Percentiles rank a stretch among this genome's conserved stretches.
These are phyloP conservation scores for Pantherophis alleghaniensis DNA, from an alignment of 2,797 vertebrate genomes.

Conservation along the genomic window DNA sequence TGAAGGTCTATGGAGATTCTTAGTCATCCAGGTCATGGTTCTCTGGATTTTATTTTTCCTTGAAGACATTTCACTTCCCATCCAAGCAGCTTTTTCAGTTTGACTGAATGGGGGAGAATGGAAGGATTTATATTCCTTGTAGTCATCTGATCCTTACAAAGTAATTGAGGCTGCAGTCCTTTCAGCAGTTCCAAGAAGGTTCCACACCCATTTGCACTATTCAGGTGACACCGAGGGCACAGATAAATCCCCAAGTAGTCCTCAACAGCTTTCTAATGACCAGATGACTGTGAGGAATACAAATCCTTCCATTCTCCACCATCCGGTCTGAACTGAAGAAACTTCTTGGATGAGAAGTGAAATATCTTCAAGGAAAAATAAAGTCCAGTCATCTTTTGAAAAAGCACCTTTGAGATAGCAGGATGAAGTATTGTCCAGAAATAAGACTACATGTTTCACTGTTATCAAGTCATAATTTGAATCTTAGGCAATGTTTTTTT, in stretches of 20 bases:
- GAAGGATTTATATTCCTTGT: not conserved
- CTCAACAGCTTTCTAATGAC: not conserved
- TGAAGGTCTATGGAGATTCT: not conserved
- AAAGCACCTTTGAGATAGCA: not conserved
- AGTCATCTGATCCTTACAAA: not conserved
- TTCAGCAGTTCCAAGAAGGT: not conserved
- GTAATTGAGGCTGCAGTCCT: not conserved
- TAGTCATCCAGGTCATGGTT: not conserved
- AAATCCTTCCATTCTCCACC: not conserved
- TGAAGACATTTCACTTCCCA: not conserved
- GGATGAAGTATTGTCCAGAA: not conserved
- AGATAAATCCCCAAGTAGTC: not conserved
- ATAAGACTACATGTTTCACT: not conserved
- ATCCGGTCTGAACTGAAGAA: not conserved
- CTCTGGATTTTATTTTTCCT: not conserved
- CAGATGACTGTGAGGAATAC: not conserved
- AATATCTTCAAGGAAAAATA: not conserved
- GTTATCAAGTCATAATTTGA: not conserved
- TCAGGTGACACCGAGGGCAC: not conserved
- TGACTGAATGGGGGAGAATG: not conserved
- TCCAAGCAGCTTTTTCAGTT: not conserved
- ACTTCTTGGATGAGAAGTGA: not conserved
- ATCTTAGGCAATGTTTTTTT: not conserved
- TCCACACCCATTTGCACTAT: not conserved
- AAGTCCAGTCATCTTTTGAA: not conserved